Evolutionary conservation across 35 echinoderm and acorn worm species (phyloP).

Genomic region (Anneissia japonica): DNA sequence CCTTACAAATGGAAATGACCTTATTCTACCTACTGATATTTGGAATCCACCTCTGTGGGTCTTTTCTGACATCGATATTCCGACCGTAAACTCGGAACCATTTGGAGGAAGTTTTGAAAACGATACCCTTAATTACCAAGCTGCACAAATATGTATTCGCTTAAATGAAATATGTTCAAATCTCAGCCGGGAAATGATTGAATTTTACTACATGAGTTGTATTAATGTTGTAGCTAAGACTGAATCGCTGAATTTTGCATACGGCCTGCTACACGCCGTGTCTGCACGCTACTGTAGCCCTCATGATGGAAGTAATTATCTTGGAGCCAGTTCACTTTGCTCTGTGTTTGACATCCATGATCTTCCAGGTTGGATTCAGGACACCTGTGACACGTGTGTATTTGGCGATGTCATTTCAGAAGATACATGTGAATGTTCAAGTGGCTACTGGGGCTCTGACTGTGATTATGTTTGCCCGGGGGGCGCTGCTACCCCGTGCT

Average conservation of each 20-base stretch:
- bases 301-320: neutral
- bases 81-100: conserved; percentile 13
- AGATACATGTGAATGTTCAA: conserved; percentile 7
- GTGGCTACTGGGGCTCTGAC: conserved; percentile 2
- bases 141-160: conserved; percentile 30
- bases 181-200: conserved; percentile 19
- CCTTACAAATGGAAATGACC: conserved; percentile 22
- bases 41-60: conserved; percentile 58
- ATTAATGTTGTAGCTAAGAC: conserved; percentile 37
- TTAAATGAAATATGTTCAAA: conserved; percentile 27
- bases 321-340: neutral
- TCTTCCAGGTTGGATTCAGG: conserved; percentile 9
- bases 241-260: conserved; percentile 33
- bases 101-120: conserved; percentile 35
- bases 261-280: conserved; percentile 11
- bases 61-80: conserved; percentile 49
- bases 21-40: conserved; percentile 41
- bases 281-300: conserved; percentile 18
- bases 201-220: conserved; percentile 78
- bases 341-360: neutral
- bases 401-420: conserved; percentile 14
- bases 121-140: conserved; percentile 19
- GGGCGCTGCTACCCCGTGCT: conserved; percentile 40
- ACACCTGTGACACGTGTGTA: conserved; percentile 7
- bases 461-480: conserved; percentile 38